Percentiles rank a stretch among this genome's conserved stretches.
Conservation (phyloP, 2,888 invertebrate species). For the Melinaea marsaeus region DNA sequence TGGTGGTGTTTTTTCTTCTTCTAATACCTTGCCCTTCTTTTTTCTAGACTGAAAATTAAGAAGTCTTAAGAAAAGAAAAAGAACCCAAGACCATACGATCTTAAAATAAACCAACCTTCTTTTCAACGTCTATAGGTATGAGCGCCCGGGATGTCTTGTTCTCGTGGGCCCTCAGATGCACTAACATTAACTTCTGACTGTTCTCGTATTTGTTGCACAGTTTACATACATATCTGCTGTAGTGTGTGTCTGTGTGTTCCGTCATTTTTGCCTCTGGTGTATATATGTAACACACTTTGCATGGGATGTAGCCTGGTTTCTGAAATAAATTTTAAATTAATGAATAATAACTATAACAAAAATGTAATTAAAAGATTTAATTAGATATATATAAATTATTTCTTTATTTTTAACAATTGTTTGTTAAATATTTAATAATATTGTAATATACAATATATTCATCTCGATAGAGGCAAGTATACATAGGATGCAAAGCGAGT, state of each 20-base stretch:
- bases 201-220: constrained; percentile 49
- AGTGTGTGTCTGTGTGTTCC: constrained; percentile 48
- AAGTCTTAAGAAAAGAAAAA: not conserved
- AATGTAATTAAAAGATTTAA: not conserved
- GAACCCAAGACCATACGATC: not conserved
- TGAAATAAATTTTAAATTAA: constrained; percentile 9
- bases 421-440: too few relatives aligned
- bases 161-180: constrained; percentile 47
- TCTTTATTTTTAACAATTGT: not conserved
- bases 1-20: constrained; percentile 35
- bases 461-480: too few relatives aligned
- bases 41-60: constrained; percentile 28
- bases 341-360: too few relatives aligned
- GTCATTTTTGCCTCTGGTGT: constrained; percentile 40
- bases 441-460: too few relatives aligned
- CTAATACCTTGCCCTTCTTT: constrained; percentile 38
- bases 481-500: too few relatives aligned
- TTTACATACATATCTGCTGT: constrained; percentile 51
- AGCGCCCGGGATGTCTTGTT: constrained; percentile 36
- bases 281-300: constrained; percentile 61
- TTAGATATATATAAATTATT: not conserved
- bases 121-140: constrained; percentile 48
- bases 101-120: constrained; percentile 7
- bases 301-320: constrained; percentile 48
- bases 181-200: constrained; percentile 39